Evolutionary conservation across 2,113 vertebrate genomes (phyloP), one percentile per base, ranked within the genome.

Genomic region (Pygoscelis adeliae): DNA sequence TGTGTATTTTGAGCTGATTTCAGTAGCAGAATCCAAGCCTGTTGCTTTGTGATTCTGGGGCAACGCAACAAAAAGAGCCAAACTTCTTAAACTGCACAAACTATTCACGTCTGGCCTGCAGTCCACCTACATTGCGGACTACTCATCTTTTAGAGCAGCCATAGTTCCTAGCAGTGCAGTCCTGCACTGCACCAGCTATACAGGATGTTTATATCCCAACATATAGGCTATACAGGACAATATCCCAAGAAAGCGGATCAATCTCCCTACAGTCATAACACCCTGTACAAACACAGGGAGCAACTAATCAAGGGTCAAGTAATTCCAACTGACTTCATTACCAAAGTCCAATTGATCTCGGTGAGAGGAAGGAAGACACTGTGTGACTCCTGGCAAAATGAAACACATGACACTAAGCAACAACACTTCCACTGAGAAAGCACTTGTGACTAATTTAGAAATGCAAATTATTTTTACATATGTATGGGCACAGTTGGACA

Each of bases 101-200:
- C 11, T 32, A 6, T 81, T 59, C 36, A 4, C 2, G 2, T 3
- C 67, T 73, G 63, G 49, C 23, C 71, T 73, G 47, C 66, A 63
- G 20, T 15, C 15, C 34, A 1, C 34, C 49, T 19, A 4, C 58
- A 18, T 3, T 19, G 23, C 0, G 5, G 32, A 17, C 15, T 40
- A 30, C 61, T 79, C 29, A 46, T 27, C 22, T 70, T 15, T 13
- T 1, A 13, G n/a, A 67, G 72, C 38, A 77, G 80, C 18, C 77
- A 3, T 11, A 59, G 81, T 1, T 89, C 30, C 53, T 46, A 66
- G 44, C 72, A 38, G 27, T 27, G 72, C 23, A 44, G 5, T 6
- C n/a, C 88, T 44, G 42, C 38, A 2, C n/a, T 59, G 53, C 40
- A 10, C 26, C 1, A 4, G 7, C 0, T 38, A 16, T 12, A 7